Percentiles rank a stretch among this genome's conserved stretches.
Evolutionary conservation across 2,888 invertebrate genomes (phyloP).

Genomic region (Andrena minutula): DNA sequence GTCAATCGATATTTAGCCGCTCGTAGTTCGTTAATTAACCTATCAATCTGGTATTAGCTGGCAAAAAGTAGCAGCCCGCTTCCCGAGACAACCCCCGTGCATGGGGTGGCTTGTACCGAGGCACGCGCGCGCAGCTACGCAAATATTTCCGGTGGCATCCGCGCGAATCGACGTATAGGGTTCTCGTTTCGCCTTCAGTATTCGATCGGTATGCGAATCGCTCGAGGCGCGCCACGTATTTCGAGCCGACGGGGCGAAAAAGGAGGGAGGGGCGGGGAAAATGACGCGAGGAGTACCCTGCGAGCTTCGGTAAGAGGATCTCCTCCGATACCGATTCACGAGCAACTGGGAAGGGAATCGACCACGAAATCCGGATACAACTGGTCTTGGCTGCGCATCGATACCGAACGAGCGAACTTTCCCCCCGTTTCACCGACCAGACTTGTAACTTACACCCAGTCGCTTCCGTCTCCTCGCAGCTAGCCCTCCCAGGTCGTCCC

Average conservation of each 20-base stretch:
- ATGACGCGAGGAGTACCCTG: slow-evolving; percentile 26
- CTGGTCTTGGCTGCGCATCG: slow-evolving; percentile 27
- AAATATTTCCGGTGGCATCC: slow-evolving; percentile 52
- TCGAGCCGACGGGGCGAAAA: slow-evolving; percentile 40
- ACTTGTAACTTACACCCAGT: not conserved
- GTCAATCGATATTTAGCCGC: not conserved
- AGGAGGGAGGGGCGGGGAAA: slow-evolving; percentile 7
- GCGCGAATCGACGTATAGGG: slow-evolving; percentile 32
- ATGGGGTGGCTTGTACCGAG: not conserved
- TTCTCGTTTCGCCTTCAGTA: slow-evolving; percentile 47
- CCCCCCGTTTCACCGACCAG: slow-evolving; percentile 12
- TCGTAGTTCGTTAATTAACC: slow-evolving; percentile 13
- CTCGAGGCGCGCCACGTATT: slow-evolving; percentile 60
- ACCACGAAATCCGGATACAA: slow-evolving; percentile 38
- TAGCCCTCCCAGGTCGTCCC: not conserved
- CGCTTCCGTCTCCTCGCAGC: not conserved
- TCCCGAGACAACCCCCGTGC: not conserved
- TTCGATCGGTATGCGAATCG: slow-evolving; percentile 55
- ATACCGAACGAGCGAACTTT: slow-evolving; percentile 51
- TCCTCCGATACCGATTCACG: slow-evolving; percentile 6
- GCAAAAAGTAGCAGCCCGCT: slow-evolving; percentile 2
- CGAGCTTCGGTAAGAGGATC: slow-evolving; percentile 28
- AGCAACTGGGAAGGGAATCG: slow-evolving; percentile 30
- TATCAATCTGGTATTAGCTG: slow-evolving; percentile 4
- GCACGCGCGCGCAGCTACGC: not conserved